These are phyloP conservation scores for Corvus moneduloides DNA, from an alignment of 2,113 vertebrate genomes.

Conservation along the genomic window DNA sequence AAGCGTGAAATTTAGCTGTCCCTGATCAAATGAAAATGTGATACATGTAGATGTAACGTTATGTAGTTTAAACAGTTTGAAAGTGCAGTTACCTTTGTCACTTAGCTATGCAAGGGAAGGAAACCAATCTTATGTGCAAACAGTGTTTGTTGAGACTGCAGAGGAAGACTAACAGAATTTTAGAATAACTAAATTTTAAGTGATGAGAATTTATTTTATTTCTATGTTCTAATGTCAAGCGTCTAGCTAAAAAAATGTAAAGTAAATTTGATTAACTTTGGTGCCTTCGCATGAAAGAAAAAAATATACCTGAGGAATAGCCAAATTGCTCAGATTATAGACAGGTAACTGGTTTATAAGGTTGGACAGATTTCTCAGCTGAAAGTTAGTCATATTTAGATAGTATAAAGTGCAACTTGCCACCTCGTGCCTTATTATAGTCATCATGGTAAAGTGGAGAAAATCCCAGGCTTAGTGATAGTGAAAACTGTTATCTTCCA, in stretches of 20 bases:
- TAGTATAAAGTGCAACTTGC: background rate
- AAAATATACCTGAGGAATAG: background rate
- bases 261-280: background rate
- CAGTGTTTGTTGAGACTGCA: background rate
- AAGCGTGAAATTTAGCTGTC: background rate
- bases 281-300: background rate
- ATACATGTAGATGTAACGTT: background rate
- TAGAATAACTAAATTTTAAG: background rate
- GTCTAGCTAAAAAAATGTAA: background rate
- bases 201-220: background rate
- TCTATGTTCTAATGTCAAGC: background rate
- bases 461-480: background rate
- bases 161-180: background rate
- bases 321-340: background rate
- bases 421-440: background rate
- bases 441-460: background rate
- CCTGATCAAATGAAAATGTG: background rate
- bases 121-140: background rate
- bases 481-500: background rate
- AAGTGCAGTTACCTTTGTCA: background rate
- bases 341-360: background rate
- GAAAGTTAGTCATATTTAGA: background rate
- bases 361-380: background rate
- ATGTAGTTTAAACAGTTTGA: background rate
- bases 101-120: background rate